Conservation (phyloP, 2,113 vertebrate species). For the Myrmecobius fasciatus region DNA sequence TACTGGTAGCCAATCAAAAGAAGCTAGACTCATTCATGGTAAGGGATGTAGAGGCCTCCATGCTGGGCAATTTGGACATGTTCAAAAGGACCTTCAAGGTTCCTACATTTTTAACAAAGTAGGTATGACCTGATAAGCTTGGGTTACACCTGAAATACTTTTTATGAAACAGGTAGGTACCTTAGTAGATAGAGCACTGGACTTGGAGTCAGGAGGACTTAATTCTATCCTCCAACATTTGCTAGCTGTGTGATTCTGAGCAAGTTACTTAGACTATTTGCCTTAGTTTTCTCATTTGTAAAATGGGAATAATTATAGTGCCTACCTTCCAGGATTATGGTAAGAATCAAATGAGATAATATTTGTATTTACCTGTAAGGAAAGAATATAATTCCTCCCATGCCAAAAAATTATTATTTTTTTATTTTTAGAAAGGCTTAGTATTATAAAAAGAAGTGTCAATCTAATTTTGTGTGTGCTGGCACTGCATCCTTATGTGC, state of each 20-base stretch:
- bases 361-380: neutral
- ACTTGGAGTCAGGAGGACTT: neutral
- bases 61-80: neutral
- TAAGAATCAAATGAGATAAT: neutral
- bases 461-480: neutral
- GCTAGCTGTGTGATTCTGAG: neutral
- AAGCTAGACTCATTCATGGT: neutral
- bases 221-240: neutral
- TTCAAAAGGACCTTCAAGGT: neutral
- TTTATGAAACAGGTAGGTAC: neutral
- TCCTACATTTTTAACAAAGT: neutral
- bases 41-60: neutral
- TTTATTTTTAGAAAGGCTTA: neutral
- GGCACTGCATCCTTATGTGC: neutral
- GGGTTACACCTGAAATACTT: neutral
- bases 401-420: too few species aligned
- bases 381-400: too few species aligned
- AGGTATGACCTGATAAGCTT: neutral
- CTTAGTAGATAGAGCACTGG: neutral
- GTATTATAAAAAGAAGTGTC: neutral
- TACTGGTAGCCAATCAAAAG: neutral
- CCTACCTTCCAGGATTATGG: neutral
- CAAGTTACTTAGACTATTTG: neutral
- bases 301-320: neutral
- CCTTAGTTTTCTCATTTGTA: neutral